A percentile compares a stretch with the other conserved stretches of the same genome.
These are phyloP conservation scores for Listronotus bonariensis DNA, from an alignment of 1,140 invertebrate genomes.

Conservation along the genomic window DNA sequence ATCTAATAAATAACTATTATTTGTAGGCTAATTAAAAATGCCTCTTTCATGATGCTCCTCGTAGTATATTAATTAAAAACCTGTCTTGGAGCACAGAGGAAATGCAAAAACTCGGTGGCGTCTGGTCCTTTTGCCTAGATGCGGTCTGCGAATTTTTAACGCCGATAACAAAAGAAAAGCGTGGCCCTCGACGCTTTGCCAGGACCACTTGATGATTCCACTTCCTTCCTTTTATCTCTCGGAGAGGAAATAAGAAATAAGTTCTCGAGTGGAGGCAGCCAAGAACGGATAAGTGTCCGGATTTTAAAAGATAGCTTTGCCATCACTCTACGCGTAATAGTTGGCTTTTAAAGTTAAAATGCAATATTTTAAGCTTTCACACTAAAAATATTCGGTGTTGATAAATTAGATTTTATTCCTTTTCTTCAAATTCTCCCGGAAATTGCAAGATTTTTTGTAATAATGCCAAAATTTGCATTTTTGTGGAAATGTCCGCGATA, in stretches of 20 bases:
- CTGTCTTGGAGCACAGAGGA: background rate
- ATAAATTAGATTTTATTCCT: too few species aligned
- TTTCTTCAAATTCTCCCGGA: too few species aligned
- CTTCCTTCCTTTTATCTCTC: constrained; percentile 7
- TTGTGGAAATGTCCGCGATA: too few species aligned
- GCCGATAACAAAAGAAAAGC: constrained; percentile 3
- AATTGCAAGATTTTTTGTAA: too few species aligned
- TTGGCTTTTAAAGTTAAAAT: too few species aligned
- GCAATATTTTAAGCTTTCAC: too few species aligned
- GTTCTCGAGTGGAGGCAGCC: constrained; percentile 6
- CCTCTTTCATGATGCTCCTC: too few species aligned
- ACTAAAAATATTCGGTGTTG: too few species aligned
- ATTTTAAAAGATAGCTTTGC: constrained; percentile 5
- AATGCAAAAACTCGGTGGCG: background rate
- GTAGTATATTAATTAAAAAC: too few species aligned
- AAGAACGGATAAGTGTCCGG: constrained; percentile 1
- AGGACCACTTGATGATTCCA: constrained; percentile 7
- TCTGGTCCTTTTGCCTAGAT: background rate
- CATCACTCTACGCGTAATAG: background rate
- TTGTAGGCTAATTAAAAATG: too few species aligned
- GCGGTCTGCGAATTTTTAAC: background rate
- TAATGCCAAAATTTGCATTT: too few species aligned
- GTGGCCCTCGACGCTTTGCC: constrained; percentile 4
- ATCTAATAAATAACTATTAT: too few species aligned
- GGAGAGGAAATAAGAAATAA: constrained; percentile 11